Evolutionary conservation across 2,888 invertebrate species (phyloP).

Genomic region (Autographa pulchrina): DNA sequence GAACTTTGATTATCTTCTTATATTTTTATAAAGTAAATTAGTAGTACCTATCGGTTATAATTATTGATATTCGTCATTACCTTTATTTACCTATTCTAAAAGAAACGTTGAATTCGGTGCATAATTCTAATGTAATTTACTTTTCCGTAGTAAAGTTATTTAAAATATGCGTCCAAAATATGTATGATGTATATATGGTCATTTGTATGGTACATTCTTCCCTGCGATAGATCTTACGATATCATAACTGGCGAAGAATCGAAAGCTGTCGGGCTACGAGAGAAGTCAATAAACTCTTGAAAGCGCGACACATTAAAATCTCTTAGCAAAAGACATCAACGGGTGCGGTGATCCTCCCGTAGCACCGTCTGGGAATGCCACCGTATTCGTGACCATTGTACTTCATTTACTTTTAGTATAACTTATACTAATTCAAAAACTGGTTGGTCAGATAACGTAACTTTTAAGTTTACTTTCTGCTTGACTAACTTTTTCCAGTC

Average conservation of each 20-base stretch:
- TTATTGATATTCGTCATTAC: too few species aligned
- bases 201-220: slow-evolving; percentile 3
- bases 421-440: slow-evolving; percentile 53
- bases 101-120: not conserved
- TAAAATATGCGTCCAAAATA: not conserved
- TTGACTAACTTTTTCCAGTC: not conserved
- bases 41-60: too few species aligned
- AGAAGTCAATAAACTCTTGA: slow-evolving; percentile 79
- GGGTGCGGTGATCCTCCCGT: slow-evolving; percentile 70
- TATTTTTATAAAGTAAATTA: too few species aligned
- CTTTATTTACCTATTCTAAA: not conserved
- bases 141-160: not conserved
- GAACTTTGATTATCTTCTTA: not conserved
- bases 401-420: slow-evolving; percentile 48
- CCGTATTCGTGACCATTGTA: slow-evolving; percentile 58
- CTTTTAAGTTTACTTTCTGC: not conserved
- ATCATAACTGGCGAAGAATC: slow-evolving; percentile 15
- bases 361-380: slow-evolving; percentile 45
- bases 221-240: not conserved
- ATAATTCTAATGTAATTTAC: not conserved
- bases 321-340: slow-evolving; percentile 87
- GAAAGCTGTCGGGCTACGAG: slow-evolving; percentile 31
- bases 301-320: slow-evolving; percentile 74
- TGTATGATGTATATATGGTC: not conserved
- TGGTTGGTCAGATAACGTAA: slow-evolving; percentile 33